phyloP scores from a whole-genome alignment of 2,888 invertebrate species.

The Pammene aurita region DNA sequence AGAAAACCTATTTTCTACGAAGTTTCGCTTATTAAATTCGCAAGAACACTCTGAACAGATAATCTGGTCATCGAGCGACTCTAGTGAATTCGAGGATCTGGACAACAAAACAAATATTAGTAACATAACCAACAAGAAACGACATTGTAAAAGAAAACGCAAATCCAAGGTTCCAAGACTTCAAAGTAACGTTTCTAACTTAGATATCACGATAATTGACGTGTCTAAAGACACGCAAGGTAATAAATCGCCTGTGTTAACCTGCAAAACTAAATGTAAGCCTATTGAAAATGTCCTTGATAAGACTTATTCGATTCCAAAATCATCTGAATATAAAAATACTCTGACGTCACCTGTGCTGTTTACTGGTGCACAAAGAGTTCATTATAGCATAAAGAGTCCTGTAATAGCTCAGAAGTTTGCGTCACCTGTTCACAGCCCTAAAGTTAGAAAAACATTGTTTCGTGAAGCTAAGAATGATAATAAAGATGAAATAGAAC shows the following conservation, averaged over 20 bases:
- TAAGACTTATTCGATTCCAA: not conserved
- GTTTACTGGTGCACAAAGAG: conserved; percentile 34
- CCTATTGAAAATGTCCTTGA: not conserved
- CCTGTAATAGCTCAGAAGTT: conserved; percentile 60
- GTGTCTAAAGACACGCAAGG: conserved; percentile 45
- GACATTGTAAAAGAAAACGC: conserved; percentile 63
- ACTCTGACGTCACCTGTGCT: conserved; percentile 55
- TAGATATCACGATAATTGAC: conserved; percentile 62
- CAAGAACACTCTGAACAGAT: conserved; percentile 69
- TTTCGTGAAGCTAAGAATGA: conserved; percentile 45
- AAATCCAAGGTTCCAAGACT: conserved; percentile 55
- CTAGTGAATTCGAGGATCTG: conserved; percentile 66
- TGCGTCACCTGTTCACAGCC: conserved; percentile 49
- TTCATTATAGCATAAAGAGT: conserved; percentile 51
- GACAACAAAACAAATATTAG: conserved; percentile 46
- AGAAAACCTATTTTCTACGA: conserved; percentile 61
- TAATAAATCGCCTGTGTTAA: conserved; percentile 55
- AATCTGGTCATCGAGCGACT: conserved; percentile 70
- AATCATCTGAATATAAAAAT: not conserved
- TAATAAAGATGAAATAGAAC: conserved; percentile 17
- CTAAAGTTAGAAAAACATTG: conserved; percentile 61
- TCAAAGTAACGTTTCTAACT: conserved; percentile 59
- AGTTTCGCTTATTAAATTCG: conserved; percentile 66
- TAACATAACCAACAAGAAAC: conserved; percentile 46
- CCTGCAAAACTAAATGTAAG: conserved; percentile 31